Conservation (phyloP, 2,888 invertebrate genomes). For the Buathra laborator region DNA sequence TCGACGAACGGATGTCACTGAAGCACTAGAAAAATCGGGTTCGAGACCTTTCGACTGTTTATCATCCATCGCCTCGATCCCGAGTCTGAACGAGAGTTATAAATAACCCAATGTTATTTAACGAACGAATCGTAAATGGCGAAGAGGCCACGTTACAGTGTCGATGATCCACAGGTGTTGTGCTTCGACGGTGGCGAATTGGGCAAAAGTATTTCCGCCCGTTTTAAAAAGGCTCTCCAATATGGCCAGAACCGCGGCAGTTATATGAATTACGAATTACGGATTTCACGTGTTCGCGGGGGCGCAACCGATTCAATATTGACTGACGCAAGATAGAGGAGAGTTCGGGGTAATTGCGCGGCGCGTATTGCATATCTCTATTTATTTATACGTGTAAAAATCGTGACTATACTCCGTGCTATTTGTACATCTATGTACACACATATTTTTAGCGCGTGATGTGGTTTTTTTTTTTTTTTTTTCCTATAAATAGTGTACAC, state of each 20-base stretch:
- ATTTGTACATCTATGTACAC: conserved; percentile 6
- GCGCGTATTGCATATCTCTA: background rate
- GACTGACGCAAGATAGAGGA: conserved; percentile 8
- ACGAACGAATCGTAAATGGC: background rate
- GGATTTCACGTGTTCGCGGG: background rate
- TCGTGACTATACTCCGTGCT: background rate
- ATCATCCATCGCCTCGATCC: background rate
- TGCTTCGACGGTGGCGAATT: background rate
- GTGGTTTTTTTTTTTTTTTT: no score
- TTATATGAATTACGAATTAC: background rate
- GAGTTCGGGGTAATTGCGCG: background rate
- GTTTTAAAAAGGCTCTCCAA: conserved; percentile 5
- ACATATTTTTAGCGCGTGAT: conserved; percentile 1
- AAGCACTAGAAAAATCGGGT: background rate
- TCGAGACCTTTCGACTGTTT: background rate
- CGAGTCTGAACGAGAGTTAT: background rate
- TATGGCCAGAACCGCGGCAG: background rate
- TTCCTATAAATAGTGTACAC: conserved; percentile 8
- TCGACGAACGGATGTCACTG: background rate
- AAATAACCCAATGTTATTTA: conserved; percentile 18
- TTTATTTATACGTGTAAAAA: conserved; percentile 14
- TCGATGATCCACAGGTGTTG: conserved; percentile 52
- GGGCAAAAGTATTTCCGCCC: conserved; percentile 3
- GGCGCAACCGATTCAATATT: conserved; percentile 28
- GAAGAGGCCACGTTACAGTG: background rate